Percentiles rank a stretch among this genome's conserved stretches.
These are phyloP conservation scores for Tokudaia muenninki DNA, from an alignment of 2,797 vertebrate species.

Conservation along the genomic window DNA sequence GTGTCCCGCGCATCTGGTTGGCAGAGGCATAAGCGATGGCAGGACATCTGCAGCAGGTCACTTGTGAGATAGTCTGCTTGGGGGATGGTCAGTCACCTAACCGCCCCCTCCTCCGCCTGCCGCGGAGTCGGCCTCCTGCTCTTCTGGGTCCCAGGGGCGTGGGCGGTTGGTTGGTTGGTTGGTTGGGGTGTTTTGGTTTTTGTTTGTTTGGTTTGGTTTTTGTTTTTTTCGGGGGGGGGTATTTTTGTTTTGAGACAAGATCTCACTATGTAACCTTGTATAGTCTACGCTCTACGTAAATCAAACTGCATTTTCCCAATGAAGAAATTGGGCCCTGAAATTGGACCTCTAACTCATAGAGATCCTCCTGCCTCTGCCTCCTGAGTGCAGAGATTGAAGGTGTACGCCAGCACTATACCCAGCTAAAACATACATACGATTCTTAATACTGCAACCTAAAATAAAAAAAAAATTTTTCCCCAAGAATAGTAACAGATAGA, in stretches of 20 bases:
- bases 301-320: not conserved
- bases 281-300: too few species aligned
- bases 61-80: not conserved
- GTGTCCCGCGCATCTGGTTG: not conserved
- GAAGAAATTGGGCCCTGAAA: not conserved
- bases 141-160: not conserved
- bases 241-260: not conserved
- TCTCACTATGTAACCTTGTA: not conserved
- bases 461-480: too few species aligned
- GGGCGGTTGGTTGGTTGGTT: not conserved
- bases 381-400: not conserved
- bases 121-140: not conserved
- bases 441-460: conserved; percentile 29
- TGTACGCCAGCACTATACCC: not conserved
- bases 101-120: not conserved
- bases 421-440: not conserved
- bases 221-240: too few species aligned
- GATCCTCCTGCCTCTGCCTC: not conserved
- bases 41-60: not conserved
- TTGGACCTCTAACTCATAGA: not conserved
- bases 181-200: not conserved
- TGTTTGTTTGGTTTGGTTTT: not conserved
- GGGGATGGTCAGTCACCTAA: not conserved
- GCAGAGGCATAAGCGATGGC: not conserved
- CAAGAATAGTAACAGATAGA: not conserved